phyloP scores from a whole-genome alignment of 2,113 vertebrate genomes.

The Zosterops borbonicus region DNA sequence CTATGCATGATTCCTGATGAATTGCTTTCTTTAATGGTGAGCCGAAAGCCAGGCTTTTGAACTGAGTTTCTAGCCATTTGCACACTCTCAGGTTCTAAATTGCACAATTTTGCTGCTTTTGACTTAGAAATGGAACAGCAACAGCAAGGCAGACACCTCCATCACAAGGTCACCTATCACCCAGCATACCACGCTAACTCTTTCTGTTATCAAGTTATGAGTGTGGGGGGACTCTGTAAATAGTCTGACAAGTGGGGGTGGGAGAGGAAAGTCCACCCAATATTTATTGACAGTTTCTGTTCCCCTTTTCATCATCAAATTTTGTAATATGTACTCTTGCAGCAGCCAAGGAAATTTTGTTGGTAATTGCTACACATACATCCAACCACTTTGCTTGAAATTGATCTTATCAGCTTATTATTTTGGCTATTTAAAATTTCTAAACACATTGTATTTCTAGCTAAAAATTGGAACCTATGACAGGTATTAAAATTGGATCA shows the following conservation, averaged over 20 bases:
- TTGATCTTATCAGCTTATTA: background rate
- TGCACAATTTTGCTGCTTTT: background rate
- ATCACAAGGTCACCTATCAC: background rate
- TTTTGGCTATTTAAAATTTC: background rate
- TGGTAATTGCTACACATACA: background rate
- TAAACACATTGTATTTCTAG: background rate
- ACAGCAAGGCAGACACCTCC: background rate
- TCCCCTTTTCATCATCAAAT: background rate
- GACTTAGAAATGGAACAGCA: background rate
- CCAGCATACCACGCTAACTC: background rate
- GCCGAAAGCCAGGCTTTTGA: background rate
- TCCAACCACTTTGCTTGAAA: background rate
- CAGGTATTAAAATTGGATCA: background rate
- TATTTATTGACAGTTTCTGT: background rate
- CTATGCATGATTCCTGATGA: background rate
- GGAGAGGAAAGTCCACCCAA: background rate
- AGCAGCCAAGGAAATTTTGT: background rate
- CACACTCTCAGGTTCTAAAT: background rate
- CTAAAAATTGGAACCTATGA: background rate
- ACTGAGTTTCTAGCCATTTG: background rate
- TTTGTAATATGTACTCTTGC: background rate
- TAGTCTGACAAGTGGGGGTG: background rate
- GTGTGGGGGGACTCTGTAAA: background rate
- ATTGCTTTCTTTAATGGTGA: rapidly evolving
- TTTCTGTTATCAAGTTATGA: background rate